These are phyloP conservation scores for Sternotherus odoratus DNA, from an alignment of 2,797 vertebrate genomes.

Conservation along the genomic window DNA sequence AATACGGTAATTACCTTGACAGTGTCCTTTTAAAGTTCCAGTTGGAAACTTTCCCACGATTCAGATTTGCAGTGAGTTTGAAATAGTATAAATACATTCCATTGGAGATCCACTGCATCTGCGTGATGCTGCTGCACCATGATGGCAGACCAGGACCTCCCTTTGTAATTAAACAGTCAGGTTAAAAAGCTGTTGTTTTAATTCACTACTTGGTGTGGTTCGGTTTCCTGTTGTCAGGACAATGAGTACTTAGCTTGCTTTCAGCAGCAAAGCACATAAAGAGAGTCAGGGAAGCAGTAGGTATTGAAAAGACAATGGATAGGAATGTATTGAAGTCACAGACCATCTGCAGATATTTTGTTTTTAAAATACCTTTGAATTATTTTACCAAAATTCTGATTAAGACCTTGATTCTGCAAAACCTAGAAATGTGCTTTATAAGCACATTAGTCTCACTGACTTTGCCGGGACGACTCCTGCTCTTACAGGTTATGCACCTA, in stretches of 20 bases:
- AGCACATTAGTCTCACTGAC: conserved; percentile 23
- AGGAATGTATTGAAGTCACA: conserved; percentile 7
- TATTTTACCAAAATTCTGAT: conserved; percentile 37
- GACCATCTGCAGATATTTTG: conserved; percentile 48
- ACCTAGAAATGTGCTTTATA: background rate
- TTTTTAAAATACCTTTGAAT: conserved; percentile 72
- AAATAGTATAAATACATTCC: background rate
- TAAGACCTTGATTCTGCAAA: conserved; percentile 17
- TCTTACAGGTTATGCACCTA: background rate
- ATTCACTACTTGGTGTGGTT: background rate
- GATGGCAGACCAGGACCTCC: background rate
- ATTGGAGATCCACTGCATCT: background rate
- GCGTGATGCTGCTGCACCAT: background rate
- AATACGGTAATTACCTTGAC: conserved; percentile 25
- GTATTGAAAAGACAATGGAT: conserved; percentile 34
- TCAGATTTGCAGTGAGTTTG: background rate
- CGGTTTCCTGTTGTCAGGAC: background rate
- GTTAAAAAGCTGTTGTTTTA: background rate
- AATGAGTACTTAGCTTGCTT: conserved; percentile 31
- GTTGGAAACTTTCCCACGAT: background rate
- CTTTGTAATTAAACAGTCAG: background rate
- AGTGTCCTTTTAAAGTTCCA: conserved; percentile 37
- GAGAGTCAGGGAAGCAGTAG: conserved; percentile 18
- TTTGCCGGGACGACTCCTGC: conserved; percentile 27
- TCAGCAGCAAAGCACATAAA: conserved; percentile 56